Evolutionary conservation across 2,797 vertebrate species (phyloP).

Genomic region (Sebastes melanostomus): DNA sequence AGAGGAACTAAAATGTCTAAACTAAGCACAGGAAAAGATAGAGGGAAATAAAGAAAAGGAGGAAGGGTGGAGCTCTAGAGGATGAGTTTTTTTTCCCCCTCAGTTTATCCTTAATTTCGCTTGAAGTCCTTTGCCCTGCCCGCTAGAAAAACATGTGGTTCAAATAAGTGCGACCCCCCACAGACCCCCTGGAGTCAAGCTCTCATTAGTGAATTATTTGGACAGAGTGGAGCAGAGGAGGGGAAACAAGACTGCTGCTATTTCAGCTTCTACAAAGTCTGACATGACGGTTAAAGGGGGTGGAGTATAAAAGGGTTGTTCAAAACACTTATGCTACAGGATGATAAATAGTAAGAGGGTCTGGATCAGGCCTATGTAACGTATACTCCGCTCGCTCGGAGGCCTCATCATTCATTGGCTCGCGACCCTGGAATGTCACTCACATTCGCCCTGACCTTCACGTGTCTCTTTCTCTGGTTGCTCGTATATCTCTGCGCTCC

Average conservation of each 20-base stretch:
- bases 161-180: conserved; percentile 60
- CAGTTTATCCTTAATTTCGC: conserved; percentile 67
- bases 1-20: conserved; percentile 7
- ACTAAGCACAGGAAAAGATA: not conserved
- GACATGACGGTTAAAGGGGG: conserved; percentile 14
- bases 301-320: conserved; percentile 1
- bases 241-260: conserved; percentile 15
- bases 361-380: conserved; percentile 59
- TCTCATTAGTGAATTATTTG: conserved; percentile 76
- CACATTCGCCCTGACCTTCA: conserved; percentile 66
- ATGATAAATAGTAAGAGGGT: conserved; percentile 56
- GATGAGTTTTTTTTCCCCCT: conserved; percentile 39
- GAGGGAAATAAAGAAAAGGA: conserved; percentile 11
- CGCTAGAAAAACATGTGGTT: conserved; percentile 76
- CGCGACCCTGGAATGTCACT: conserved; percentile 64
- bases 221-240: conserved; percentile 40
- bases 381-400: conserved; percentile 46
- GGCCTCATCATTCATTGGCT: conserved; percentile 63
- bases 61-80: conserved; percentile 48
- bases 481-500: conserved; percentile 63
- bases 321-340: not conserved
- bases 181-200: conserved; percentile 65
- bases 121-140: conserved; percentile 53
- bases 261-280: conserved; percentile 33
- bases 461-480: conserved; percentile 56